Evolutionary conservation across 2,797 vertebrate species (phyloP).

Genomic region (Siniperca scherzeri): DNA sequence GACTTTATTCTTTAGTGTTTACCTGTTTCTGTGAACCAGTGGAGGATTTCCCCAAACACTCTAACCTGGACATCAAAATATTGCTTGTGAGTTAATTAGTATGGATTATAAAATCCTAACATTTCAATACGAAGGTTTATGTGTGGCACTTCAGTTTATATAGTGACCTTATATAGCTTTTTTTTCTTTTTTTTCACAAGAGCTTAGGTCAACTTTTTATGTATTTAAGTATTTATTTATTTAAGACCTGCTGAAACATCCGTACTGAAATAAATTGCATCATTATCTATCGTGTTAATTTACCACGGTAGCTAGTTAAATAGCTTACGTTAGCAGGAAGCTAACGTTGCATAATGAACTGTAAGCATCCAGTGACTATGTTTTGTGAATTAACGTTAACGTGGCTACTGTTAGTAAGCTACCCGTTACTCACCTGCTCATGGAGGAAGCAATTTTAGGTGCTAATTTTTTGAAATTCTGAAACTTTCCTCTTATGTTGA

Average conservation of each 20-base stretch:
- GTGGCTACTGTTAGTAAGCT: not conserved
- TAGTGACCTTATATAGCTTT: not conserved
- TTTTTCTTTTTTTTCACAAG: not conserved
- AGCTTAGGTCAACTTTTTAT: not conserved
- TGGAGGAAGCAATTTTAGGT: not conserved
- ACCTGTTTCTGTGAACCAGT: slow-evolving; percentile 47
- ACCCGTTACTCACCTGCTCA: slow-evolving; percentile 47
- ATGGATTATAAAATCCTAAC: not conserved
- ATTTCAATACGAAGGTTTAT: not conserved
- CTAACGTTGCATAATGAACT: not conserved
- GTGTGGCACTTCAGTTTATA: not conserved
- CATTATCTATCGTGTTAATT: not conserved
- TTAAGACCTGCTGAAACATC: not conserved
- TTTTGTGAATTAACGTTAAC: not conserved
- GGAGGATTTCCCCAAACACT: slow-evolving; percentile 36
- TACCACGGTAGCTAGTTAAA: not conserved
- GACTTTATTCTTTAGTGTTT: not conserved
- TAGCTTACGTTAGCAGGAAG: not conserved
- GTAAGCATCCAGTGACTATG: too few species aligned
- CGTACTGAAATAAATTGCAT: not conserved
- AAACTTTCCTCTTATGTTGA: not conserved
- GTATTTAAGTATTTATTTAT: not conserved
- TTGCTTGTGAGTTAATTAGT: not conserved
- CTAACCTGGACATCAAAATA: slow-evolving; percentile 37
- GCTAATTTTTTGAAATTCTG: fast-evolving